A percentile compares a stretch with the other conserved stretches of the same genome.
These are phyloP conservation scores for Leucophenga varia DNA, from an alignment of 1,140 invertebrate species.

Conservation along the genomic window DNA sequence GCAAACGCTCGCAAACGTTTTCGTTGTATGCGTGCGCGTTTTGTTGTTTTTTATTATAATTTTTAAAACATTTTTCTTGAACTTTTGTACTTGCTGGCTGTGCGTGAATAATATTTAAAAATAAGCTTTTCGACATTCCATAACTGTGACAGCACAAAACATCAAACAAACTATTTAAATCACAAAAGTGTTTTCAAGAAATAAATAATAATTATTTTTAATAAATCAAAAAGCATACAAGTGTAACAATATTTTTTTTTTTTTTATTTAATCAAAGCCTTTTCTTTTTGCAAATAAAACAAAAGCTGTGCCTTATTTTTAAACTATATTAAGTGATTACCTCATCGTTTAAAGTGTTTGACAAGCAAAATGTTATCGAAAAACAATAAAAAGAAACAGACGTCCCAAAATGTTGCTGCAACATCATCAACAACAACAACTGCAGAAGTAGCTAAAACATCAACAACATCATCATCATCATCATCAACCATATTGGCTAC, in stretches of 20 bases:
- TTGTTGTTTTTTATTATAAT: no score
- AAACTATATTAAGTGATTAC: conserved; percentile 31
- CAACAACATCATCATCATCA: conserved; percentile 41
- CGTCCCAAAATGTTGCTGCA: conserved; percentile 29
- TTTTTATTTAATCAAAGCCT: no score
- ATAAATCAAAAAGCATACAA: no score
- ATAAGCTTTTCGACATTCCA: conserved; percentile 52
- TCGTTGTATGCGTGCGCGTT: no score
- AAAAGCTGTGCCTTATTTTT: conserved; percentile 24
- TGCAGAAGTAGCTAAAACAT: conserved; percentile 23
- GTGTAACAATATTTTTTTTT: no score
- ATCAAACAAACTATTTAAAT: conserved; percentile 9
- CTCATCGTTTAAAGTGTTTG: conserved; percentile 32
- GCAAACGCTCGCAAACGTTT: no score
- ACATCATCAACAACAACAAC: conserved; percentile 11
- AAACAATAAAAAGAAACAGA: conserved; percentile 52
- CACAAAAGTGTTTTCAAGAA: no score
- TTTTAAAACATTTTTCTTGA: no score
- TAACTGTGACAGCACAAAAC: conserved; percentile 5
- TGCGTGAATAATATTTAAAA: conserved; percentile 37
- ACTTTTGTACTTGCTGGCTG: conserved; percentile 33
- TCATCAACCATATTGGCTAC: conserved; percentile 6
- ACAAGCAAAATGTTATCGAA: conserved; percentile 51
- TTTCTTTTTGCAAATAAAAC: conserved; percentile 19
- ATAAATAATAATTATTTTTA: conserved; percentile 43